These are phyloP conservation scores for Xiphophorus couchianus DNA, from an alignment of 2,113 vertebrate genomes.

Conservation along the genomic window DNA sequence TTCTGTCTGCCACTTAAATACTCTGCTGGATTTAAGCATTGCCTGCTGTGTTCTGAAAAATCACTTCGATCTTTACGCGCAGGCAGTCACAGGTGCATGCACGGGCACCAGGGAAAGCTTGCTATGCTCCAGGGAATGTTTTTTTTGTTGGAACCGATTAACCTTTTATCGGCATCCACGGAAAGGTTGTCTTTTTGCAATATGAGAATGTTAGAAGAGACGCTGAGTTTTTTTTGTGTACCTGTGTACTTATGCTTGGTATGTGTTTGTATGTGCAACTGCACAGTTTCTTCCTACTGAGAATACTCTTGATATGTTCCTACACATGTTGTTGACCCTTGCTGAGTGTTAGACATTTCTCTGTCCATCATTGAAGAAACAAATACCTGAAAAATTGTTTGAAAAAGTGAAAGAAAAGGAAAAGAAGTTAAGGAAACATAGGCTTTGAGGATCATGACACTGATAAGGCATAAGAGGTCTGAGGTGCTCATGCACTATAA, in stretches of 20 bases:
- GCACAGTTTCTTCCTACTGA: constrained; percentile 30
- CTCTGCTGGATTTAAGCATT: constrained; percentile 46
- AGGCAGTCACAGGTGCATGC: constrained; percentile 10
- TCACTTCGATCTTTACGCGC: constrained; percentile 40
- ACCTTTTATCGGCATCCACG: constrained; percentile 52
- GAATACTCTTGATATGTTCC: constrained; percentile 36
- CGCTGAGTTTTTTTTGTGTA: constrained; percentile 23
- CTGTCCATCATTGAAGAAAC: constrained; percentile 24
- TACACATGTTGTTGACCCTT: constrained; percentile 20
- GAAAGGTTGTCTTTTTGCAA: constrained; percentile 49
- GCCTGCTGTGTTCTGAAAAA: constrained; percentile 50
- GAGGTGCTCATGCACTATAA: background rate
- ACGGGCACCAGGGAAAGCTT: constrained; percentile 33
- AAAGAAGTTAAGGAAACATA: background rate
- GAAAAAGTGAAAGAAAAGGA: constrained; percentile 4
- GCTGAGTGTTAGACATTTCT: constrained; percentile 27
- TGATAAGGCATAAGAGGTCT: background rate
- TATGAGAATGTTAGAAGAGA: constrained; percentile 25
- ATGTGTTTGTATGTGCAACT: constrained; percentile 5
- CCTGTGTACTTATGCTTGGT: background rate
- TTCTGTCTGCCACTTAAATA: constrained; percentile 35
- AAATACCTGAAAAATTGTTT: constrained; percentile 13
- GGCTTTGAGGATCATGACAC: background rate
- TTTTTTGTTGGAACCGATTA: constrained; percentile 54
- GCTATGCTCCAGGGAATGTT: constrained; percentile 39